These are phyloP conservation scores for Euzophera pinguis DNA, from an alignment of 2,888 invertebrate species.

Conservation along the genomic window DNA sequence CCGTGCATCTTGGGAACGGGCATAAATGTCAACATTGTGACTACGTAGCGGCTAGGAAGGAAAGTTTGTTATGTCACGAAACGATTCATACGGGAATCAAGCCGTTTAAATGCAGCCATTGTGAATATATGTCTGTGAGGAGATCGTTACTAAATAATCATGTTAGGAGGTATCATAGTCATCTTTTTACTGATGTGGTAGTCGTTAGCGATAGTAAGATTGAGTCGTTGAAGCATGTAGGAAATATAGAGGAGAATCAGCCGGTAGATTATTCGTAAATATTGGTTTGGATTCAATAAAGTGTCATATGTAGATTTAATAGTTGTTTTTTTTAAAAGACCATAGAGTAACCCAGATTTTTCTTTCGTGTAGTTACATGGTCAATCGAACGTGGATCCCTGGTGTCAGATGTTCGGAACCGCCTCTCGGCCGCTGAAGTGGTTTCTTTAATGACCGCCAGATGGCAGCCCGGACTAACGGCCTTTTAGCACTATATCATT, in stretches of 20 bases:
- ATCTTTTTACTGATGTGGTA: constrained; percentile 28
- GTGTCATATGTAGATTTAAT: background rate
- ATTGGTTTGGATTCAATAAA: background rate
- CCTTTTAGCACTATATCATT: no score
- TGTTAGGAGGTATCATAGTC: constrained; percentile 39
- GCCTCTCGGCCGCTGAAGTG: no score
- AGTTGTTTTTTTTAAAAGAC: background rate
- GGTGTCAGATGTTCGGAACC: no score
- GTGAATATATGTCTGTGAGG: constrained; percentile 46
- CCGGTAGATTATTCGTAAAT: background rate
- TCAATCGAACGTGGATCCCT: no score
- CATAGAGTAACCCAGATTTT: no score
- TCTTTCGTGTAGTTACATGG: no score
- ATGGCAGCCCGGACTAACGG: no score
- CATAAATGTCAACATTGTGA: constrained; percentile 53
- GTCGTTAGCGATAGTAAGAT: constrained; percentile 43
- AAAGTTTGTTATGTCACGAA: constrained; percentile 48
- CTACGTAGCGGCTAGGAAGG: constrained; percentile 41
- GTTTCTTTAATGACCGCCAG: no score
- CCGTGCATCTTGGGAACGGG: constrained; percentile 43
- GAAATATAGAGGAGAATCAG: background rate
- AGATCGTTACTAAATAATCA: constrained; percentile 44
- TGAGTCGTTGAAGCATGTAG: constrained; percentile 35
- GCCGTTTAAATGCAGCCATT: constrained; percentile 47
- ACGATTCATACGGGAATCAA: constrained; percentile 51